Evolutionary conservation across 2,797 vertebrate genomes (phyloP), one percentile per base, ranked within the genome.

Genomic region (Brachyalestes nurse): DNA sequence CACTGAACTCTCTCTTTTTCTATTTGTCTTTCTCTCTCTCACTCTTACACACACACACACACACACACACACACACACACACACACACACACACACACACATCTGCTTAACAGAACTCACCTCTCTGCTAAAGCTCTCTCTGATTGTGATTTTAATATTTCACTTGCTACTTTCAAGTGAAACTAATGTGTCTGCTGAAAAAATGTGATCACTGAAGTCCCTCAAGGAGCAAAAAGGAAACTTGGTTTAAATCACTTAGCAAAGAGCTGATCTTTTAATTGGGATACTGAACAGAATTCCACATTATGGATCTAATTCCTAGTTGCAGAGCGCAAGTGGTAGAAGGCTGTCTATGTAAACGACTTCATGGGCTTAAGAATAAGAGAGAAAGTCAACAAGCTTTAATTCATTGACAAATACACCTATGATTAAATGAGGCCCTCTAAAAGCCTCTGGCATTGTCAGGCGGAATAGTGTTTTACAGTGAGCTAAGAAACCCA

Each of bases 151-250:
- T 42, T n/a, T 23, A 49, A 23, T 66, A 47, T n/a, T 67, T 42
- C 42, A 9, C 21, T 69, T 49, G 21, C 42, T 70, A 25, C 14
- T 70, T 70, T 70, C 66, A 47, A 45, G n/a, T 67, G 60, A 10
- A 62, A 62, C 60, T 62, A 67, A 67, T 49, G n/a, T 49, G 42
- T 70, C 23, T 70, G 45, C 66, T 70, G 45, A 70, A 70, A 25
- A 70, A 45, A 49, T 49, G 7, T 21, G 13, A 10, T 19, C 65
- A 67, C n/a, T 67, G 40, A 67, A 67, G 65, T 67, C 65, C 40
- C 19, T n/a, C 40, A 67, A 21, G 65, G 40, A 67, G 65, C 64
- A 66, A n/a, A 67, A 5, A 42, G 65, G 65, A 67, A 45, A 47
- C 38, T 14, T 34, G 40, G 7, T 42, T 69, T 28, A 10, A 62